Percentiles rank a stretch among this genome's conserved stretches.
Evolutionary conservation across 2,888 invertebrate species (phyloP).

Genomic region (Spodoptera picta): DNA sequence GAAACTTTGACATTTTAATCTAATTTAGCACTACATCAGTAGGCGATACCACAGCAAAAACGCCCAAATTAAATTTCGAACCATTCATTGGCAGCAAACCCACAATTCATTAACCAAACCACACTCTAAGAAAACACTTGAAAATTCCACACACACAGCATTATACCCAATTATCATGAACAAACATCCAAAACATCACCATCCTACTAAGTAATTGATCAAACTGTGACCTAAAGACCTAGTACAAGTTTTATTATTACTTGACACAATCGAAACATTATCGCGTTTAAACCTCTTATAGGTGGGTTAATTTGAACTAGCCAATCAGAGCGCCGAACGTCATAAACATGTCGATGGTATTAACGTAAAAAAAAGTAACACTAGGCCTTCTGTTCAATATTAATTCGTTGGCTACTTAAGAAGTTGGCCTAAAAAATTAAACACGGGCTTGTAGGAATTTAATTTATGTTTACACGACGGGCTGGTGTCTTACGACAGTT

Average conservation of each 20-base stretch:
- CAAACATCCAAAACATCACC: conserved; percentile 45
- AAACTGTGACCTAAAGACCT: conserved; percentile 54
- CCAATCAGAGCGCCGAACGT: no score
- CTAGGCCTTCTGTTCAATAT: conserved; percentile 55
- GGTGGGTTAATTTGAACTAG: no score
- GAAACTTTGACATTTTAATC: no score
- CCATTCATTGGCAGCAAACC: conserved; percentile 4
- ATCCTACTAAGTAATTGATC: conserved; percentile 57
- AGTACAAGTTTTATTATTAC: no score
- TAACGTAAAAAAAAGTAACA: no score
- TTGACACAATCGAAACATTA: no score
- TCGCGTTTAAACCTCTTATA: no score
- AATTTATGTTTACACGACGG: conserved; percentile 76
- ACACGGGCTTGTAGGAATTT: conserved; percentile 70
- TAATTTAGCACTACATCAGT: not conserved
- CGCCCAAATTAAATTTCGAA: not conserved
- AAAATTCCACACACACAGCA: conserved; percentile 40
- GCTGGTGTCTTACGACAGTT: conserved; percentile 60
- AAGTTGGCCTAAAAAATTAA: conserved; percentile 68
- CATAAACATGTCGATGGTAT: no score
- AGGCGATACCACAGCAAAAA: no score
- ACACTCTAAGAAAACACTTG: conserved; percentile 11
- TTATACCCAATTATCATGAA: conserved; percentile 53
- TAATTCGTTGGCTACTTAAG: conserved; percentile 73
- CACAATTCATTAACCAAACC: conserved; percentile 30